Evolutionary conservation across 1,140 invertebrate species (phyloP), one percentile per base, ranked within the genome.

Genomic region (Neelides sp.): DNA sequence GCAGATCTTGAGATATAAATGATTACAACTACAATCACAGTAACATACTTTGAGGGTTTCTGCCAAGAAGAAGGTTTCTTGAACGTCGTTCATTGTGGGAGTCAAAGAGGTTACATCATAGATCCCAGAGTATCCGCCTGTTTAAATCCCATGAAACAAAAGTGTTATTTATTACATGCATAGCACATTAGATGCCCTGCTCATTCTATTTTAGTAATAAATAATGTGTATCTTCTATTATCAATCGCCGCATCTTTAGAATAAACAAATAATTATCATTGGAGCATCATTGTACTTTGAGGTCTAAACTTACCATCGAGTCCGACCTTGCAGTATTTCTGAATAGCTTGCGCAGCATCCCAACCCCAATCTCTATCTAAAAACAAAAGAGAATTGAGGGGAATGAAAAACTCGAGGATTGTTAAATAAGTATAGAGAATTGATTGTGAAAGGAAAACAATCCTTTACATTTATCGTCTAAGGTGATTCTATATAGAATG

Each of bases 11-110:
- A 10, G 30, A 34, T 8, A n/a, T 34, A 34, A 34, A 34, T 10
- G n/a, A 46, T 30, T 15, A 5, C 5, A 37, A 36, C 15, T 30
- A n/a, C 10, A 23, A 20, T n/a, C n/a, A n/a, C 26, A 32, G 17
- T 20, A 47, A 54, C 55, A 65, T 70, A 90, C 86, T 79, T 99
- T 99, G 17, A 98, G 76, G 23, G 93, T 97, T 72, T 99, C 95
- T 15, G 95, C 95, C 48, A 98, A 75, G 73, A 98, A 96, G 75
- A 91, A 98, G 69, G 90, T 96, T 70, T 98, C 94, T 65, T 96
- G 92, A 28, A 97, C 92, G 66, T 98, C 93, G 71, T 98, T 94
- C 65, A 94, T 20, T 88, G 35, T 77, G 74, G 19, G 88, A 79
- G 58, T 82, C 75, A 49, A 74, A 67, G 62, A 81, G 75, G 70